Conservation (phyloP, 2,113 vertebrate genomes). For the Hydrolagus affinis region DNA sequence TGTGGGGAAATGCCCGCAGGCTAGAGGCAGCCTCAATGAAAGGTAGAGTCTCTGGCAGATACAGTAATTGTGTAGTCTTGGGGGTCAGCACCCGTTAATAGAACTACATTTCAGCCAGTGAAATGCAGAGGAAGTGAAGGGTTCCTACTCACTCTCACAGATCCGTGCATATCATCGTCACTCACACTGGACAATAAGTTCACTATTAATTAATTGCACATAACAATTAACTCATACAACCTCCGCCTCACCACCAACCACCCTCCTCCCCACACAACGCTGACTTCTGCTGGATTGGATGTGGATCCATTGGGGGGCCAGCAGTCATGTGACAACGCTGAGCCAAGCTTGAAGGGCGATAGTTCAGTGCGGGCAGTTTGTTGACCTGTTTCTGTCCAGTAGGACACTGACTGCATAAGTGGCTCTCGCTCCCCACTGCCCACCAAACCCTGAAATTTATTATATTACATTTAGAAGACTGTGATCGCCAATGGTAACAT, state of each 20-base stretch:
- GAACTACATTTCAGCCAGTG: not conserved
- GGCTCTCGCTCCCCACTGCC: too few species aligned
- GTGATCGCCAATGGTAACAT: too few species aligned
- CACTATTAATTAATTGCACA: not conserved
- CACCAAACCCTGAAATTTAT: too few species aligned
- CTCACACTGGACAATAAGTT: not conserved
- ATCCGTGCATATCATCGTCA: not conserved
- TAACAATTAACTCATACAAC: not conserved
- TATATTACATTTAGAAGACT: too few species aligned
- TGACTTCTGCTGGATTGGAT: not conserved
- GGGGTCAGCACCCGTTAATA: not conserved
- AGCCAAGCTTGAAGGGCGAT: too few species aligned
- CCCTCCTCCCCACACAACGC: not conserved
- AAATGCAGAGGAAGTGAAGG: not conserved
- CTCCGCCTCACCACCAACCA: not conserved
- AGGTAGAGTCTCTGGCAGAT: not conserved
- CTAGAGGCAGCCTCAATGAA: not conserved
- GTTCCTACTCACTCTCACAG: not conserved
- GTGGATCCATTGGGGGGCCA: not conserved
- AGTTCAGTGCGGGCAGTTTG: too few species aligned
- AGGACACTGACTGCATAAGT: too few species aligned
- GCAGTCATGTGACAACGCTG: too few species aligned
- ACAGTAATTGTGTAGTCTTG: not conserved
- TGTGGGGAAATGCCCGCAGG: too few species aligned
- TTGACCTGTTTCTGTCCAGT: too few species aligned